phyloP scores from a whole-genome alignment of 1,140 invertebrate species.

The Diabrotica undecimpunctata region DNA sequence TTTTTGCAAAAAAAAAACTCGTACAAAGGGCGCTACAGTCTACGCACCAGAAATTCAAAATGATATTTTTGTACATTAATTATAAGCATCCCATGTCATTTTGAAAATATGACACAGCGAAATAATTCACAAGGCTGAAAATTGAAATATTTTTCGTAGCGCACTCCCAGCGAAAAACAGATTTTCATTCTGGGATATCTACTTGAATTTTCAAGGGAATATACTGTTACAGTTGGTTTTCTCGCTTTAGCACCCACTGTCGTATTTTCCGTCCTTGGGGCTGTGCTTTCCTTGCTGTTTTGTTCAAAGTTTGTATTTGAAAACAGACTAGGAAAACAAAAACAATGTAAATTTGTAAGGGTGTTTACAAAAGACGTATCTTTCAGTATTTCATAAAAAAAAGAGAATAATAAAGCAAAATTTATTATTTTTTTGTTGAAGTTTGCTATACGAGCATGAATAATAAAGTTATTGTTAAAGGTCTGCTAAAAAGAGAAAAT shows the following conservation, averaged over 20 bases:
- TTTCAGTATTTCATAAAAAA: neutral
- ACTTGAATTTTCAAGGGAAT: constrained; percentile 39
- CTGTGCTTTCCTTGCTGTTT: constrained; percentile 34
- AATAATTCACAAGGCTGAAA: constrained; percentile 8
- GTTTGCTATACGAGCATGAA: no score
- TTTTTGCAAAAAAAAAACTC: no score
- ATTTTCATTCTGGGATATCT: constrained; percentile 29
- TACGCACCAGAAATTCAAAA: no score
- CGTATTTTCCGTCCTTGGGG: constrained; percentile 17
- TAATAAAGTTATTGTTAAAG: no score
- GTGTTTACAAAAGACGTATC: constrained; percentile 32
- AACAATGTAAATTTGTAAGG: constrained; percentile 30
- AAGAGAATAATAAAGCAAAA: neutral
- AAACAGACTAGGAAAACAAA: constrained; percentile 34
- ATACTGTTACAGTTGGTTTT: no score
- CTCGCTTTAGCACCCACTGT: no score
- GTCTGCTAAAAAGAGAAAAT: no score
- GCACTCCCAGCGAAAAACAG: constrained; percentile 19
- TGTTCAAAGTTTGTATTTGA: constrained; percentile 38
- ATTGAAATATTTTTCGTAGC: constrained; percentile 2
- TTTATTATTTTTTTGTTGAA: no score
- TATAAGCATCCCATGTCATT: neutral
- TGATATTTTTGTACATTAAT: no score
- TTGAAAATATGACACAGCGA: constrained; percentile 2
- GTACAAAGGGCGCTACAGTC: no score